These are phyloP conservation scores for Varecia variegata DNA, from an alignment of 2,797 vertebrate species.

Conservation along the genomic window DNA sequence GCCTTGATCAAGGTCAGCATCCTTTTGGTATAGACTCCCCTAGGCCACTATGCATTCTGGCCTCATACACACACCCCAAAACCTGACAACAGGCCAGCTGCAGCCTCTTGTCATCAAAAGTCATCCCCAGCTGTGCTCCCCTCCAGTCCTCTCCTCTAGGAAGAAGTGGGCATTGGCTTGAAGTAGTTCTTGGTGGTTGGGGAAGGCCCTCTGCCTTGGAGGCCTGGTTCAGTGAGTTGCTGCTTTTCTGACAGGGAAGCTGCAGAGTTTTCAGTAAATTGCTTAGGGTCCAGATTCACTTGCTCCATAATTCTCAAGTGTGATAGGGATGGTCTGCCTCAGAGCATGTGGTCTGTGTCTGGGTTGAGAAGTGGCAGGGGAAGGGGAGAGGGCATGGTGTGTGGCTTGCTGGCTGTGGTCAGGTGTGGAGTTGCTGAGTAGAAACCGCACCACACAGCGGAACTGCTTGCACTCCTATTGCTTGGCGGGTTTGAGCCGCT, in stretches of 20 bases:
- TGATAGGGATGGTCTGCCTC: neutral
- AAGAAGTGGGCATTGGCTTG: neutral
- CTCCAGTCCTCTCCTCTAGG: rapidly evolving
- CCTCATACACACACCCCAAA: neutral
- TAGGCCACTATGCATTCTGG: neutral
- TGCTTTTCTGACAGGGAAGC: neutral
- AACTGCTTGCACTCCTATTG: too few relatives aligned
- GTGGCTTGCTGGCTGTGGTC: too few relatives aligned
- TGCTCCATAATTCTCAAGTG: neutral
- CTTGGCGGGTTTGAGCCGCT: too few relatives aligned
- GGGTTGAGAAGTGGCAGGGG: neutral
- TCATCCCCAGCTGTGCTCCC: rapidly evolving
- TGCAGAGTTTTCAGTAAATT: too few relatives aligned
- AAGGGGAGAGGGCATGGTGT: too few relatives aligned
- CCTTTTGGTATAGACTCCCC: neutral
- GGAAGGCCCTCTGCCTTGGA: neutral
- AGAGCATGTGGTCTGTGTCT: neutral
- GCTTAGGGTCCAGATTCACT: too few relatives aligned
- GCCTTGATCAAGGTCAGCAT: neutral
- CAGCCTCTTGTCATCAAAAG: neutral
- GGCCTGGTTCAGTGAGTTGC: neutral
- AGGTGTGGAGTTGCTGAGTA: too few relatives aligned
- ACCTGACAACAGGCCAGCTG: neutral
- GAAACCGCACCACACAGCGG: too few relatives aligned
- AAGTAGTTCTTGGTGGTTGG: rapidly evolving